These are phyloP conservation scores for Eupeodes latifasciatus DNA, from an alignment of 2,888 invertebrate species.

Conservation along the genomic window DNA sequence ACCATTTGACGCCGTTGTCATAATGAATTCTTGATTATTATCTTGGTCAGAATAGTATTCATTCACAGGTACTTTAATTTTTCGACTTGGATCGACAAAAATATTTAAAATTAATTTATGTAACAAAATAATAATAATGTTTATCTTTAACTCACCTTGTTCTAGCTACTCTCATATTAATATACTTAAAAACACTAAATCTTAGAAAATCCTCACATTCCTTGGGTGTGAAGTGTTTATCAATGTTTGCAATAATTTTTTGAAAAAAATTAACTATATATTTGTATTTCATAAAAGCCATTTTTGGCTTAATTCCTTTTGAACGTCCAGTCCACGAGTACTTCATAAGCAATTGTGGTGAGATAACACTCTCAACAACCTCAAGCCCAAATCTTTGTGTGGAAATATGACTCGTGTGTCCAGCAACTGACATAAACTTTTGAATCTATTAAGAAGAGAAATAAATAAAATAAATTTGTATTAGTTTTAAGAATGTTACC, in stretches of 20 bases:
- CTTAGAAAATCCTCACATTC: constrained; percentile 13
- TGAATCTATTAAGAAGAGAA: neutral
- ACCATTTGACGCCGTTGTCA: neutral
- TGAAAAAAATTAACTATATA: constrained; percentile 5
- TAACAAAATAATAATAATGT: neutral
- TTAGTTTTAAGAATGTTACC: neutral
- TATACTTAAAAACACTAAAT: neutral
- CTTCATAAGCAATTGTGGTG: constrained; percentile 2
- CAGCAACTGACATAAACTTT: neutral
- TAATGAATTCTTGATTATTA: neutral
- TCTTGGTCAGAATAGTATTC: neutral
- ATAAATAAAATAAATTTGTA: neutral
- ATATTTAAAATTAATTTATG: neutral
- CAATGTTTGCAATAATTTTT: constrained; percentile 9
- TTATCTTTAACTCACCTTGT: neutral
- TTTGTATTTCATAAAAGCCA: constrained; percentile 24
- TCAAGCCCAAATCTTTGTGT: constrained; percentile 18
- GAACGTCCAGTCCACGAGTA: constrained; percentile 13
- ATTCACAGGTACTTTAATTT: neutral
- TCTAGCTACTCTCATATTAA: constrained; percentile 5
- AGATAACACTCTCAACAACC: constrained; percentile 9
- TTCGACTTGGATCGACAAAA: neutral
- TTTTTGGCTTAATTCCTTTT: neutral
- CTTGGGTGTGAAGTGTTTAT: neutral
- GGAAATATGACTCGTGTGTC: neutral